phyloP scores from a whole-genome alignment of 2,797 vertebrate genomes.

The Muraenolepis orangiensis region DNA sequence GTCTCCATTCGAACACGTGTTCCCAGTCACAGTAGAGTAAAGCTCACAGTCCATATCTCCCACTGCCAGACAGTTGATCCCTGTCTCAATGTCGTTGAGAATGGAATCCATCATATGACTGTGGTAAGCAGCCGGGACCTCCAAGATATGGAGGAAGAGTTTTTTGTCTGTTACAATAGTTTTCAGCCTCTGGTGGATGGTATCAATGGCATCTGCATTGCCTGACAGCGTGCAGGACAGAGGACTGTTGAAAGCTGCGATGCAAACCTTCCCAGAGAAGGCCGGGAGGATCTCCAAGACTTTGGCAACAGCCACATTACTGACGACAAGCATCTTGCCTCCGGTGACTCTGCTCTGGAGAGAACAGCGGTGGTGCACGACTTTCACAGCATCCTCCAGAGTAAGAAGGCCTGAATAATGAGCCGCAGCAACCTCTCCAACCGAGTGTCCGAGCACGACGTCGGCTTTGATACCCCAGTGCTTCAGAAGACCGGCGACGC shows the following conservation, averaged over 20 bases:
- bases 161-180: conserved; percentile 60
- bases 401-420: conserved; percentile 84
- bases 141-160: conserved; percentile 76
- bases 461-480: conserved; percentile 80
- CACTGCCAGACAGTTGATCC: conserved; percentile 52
- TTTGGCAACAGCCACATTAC: conserved; percentile 75
- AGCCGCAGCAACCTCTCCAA: conserved; percentile 84
- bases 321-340: conserved; percentile 85
- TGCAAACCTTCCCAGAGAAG: conserved; percentile 69
- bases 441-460: conserved; percentile 76
- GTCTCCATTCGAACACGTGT: conserved; percentile 59
- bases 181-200: conserved; percentile 42
- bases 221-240: conserved; percentile 82
- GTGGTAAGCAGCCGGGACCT: conserved; percentile 82
- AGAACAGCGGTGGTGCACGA: conserved; percentile 77
- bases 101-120: conserved; percentile 85
- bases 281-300: conserved; percentile 58
- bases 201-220: conserved; percentile 55
- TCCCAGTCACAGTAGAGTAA: conserved; percentile 81
- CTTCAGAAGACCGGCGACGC: conserved; percentile 72
- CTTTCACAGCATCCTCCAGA: conserved; percentile 82
- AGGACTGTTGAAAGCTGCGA: conserved; percentile 83
- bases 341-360: conserved; percentile 76
- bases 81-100: conserved; percentile 64
- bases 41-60: conserved; percentile 64